phyloP scores from a whole-genome alignment of 2,797 vertebrate species.

The Rhinoraja longicauda region DNA sequence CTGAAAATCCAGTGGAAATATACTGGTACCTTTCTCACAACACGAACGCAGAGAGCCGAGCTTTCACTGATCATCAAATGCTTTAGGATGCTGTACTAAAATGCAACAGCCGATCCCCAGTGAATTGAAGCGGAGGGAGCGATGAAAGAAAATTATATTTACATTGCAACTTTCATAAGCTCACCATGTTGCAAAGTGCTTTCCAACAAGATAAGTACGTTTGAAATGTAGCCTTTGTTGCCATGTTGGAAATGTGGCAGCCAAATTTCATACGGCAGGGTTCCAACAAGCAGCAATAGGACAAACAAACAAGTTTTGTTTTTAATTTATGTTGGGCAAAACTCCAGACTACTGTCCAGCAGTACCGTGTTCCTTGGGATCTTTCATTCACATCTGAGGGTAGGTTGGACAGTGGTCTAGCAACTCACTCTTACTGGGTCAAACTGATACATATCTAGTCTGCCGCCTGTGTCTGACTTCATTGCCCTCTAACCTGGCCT shows the following conservation, averaged over 20 bases:
- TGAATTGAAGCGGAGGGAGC: background rate
- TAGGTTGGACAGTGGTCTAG: background rate
- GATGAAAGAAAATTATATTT: background rate
- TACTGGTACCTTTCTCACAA: constrained; percentile 2
- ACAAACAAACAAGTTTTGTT: background rate
- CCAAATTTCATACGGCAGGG: background rate
- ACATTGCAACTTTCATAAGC: background rate
- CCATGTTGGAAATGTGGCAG: background rate
- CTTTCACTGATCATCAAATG: background rate
- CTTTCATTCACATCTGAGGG: background rate
- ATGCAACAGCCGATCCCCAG: background rate
- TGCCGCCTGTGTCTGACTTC: too few relatives aligned
- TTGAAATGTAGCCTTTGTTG: background rate
- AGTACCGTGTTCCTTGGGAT: background rate
- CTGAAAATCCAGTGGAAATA: background rate
- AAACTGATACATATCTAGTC: too few relatives aligned
- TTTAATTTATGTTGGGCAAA: background rate
- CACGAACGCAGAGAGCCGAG: background rate
- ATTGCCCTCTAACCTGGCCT: too few relatives aligned
- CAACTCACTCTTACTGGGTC: background rate
- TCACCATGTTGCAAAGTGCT: background rate
- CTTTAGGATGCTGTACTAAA: background rate
- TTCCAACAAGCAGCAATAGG: background rate
- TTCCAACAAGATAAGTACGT: background rate
- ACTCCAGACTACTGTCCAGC: background rate